phyloP scores from a whole-genome alignment of 2,888 invertebrate species.

The Andrena marginata region DNA sequence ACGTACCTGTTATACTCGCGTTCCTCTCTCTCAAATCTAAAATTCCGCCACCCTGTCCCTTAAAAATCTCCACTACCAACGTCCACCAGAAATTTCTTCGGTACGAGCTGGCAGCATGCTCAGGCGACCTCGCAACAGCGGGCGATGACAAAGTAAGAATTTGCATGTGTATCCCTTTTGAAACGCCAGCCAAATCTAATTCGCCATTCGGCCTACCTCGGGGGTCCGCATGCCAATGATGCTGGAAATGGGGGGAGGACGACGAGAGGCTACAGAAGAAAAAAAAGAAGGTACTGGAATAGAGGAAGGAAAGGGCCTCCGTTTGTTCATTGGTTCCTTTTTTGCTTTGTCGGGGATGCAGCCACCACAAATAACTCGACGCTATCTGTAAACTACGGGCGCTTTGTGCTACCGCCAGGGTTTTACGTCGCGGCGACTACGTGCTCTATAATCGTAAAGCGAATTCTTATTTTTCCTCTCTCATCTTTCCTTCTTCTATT shows the following conservation, averaged over 20 bases:
- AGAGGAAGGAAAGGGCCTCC: constrained; percentile 16
- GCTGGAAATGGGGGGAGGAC: constrained; percentile 1
- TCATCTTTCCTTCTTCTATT: background rate
- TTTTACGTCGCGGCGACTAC: constrained; percentile 66
- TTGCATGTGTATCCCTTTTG: constrained; percentile 51
- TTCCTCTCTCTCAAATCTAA: too few relatives aligned
- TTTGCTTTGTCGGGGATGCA: constrained; percentile 66
- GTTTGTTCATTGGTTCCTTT: constrained; percentile 49
- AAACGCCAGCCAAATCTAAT: constrained; percentile 59
- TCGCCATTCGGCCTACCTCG: constrained; percentile 54
- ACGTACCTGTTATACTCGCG: too few relatives aligned
- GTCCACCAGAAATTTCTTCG: constrained; percentile 39
- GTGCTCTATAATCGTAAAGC: constrained; percentile 69
- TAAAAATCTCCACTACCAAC: background rate
- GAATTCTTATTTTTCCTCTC: constrained; percentile 60
- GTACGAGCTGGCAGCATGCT: background rate
- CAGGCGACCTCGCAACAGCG: constrained; percentile 20
- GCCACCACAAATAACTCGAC: constrained; percentile 71
- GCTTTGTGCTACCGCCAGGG: constrained; percentile 67
- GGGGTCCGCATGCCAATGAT: constrained; percentile 55
- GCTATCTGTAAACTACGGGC: constrained; percentile 72
- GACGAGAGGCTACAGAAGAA: constrained; percentile 25
- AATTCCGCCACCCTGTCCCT: too few relatives aligned
- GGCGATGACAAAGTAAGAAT: constrained; percentile 57
- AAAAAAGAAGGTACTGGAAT: constrained; percentile 24